phyloP scores from a whole-genome alignment of 1,140 invertebrate genomes.

The Papilio glaucus region DNA sequence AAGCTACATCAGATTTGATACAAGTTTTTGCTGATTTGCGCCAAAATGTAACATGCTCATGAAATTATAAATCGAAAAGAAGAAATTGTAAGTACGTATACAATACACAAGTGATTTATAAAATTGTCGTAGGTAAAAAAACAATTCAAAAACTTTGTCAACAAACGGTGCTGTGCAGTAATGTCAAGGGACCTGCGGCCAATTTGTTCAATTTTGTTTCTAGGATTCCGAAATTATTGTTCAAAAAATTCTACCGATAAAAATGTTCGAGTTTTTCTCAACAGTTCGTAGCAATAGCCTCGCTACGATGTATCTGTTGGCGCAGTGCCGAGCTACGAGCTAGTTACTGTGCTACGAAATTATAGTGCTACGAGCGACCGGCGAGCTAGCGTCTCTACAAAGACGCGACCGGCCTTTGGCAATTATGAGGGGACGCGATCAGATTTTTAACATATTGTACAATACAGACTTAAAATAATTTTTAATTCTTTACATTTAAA shows the following conservation, averaged over 20 bases:
- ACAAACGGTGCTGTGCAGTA: too few relatives aligned
- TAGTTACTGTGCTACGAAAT: background rate
- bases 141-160: too few relatives aligned
- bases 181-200: background rate
- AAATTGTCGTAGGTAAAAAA: too few relatives aligned
- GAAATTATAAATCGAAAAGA: too few relatives aligned
- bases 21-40: too few relatives aligned
- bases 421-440: background rate
- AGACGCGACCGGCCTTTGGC: background rate
- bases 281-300: background rate
- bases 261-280: too few relatives aligned
- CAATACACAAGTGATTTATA: too few relatives aligned
- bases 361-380: slow-evolving; percentile 8
- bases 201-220: slow-evolving; percentile 10
- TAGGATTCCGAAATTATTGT: background rate
- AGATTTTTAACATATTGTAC: background rate
- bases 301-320: background rate
- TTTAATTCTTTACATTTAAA: too few relatives aligned
- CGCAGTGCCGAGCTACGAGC: slow-evolving; percentile 4
- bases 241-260: background rate
- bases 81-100: too few relatives aligned
- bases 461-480: too few relatives aligned
- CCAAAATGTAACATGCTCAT: too few relatives aligned
- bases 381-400: background rate
- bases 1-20: too few relatives aligned